A percentile compares a stretch with the other conserved stretches of the same genome.
These are phyloP conservation scores for Sebastes hopkinsi DNA, from an alignment of 2,797 vertebrate genomes.

Conservation along the genomic window DNA sequence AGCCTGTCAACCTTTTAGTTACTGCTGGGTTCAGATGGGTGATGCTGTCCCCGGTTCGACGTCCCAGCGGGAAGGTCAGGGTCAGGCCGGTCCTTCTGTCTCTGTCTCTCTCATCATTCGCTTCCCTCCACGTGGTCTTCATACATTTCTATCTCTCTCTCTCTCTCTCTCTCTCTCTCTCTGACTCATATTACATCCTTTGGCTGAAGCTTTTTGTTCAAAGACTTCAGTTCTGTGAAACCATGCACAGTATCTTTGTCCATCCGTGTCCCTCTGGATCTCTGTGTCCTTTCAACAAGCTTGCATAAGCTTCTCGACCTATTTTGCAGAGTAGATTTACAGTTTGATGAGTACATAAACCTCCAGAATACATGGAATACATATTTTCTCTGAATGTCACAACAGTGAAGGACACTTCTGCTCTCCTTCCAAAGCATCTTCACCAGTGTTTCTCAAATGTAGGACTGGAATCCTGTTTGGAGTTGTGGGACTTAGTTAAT, in stretches of 20 bases:
- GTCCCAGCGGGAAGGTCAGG: slow-evolving; percentile 33
- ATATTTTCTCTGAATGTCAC: neutral
- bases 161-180: neutral
- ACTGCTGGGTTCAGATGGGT: neutral
- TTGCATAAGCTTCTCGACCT: neutral
- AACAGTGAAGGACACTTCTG: neutral
- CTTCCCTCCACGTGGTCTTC: neutral
- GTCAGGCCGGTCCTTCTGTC: slow-evolving; percentile 10
- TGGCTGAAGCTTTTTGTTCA: slow-evolving; percentile 4
- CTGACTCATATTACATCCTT: neutral
- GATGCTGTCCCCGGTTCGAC: slow-evolving; percentile 2
- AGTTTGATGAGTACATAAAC: neutral
- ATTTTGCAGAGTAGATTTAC: neutral
- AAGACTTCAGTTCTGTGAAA: neutral
- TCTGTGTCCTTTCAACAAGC: neutral
- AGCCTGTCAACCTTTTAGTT: slow-evolving; percentile 28
- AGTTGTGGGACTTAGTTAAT: no score
- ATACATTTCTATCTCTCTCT: neutral
- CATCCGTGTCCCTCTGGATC: neutral
- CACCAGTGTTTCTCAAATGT: no score
- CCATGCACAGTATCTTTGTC: neutral
- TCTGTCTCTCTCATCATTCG: neutral
- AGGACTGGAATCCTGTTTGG: no score
- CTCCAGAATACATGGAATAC: neutral
- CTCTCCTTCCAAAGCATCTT: neutral